Percentiles rank a stretch among this genome's conserved stretches.
Conservation (phyloP, 2,888 invertebrate species). For the Philhelius pedissequus region DNA sequence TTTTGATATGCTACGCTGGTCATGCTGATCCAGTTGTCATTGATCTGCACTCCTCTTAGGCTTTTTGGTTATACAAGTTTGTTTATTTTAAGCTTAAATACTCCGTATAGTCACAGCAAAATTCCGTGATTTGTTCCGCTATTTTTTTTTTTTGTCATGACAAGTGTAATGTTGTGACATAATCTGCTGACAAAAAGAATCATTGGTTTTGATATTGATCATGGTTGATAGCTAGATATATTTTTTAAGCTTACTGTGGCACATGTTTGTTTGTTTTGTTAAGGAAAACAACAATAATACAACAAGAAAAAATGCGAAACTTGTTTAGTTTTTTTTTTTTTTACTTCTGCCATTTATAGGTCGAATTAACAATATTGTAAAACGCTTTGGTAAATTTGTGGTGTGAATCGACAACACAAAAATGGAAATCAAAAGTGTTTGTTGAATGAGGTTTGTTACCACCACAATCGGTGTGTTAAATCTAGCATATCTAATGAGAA, state of each 20-base stretch:
- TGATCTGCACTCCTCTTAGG: slow-evolving; percentile 25
- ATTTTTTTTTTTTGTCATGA: slow-evolving; percentile 30
- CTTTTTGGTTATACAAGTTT: slow-evolving; percentile 28
- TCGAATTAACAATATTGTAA: slow-evolving; percentile 9
- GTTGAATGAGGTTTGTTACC: background rate
- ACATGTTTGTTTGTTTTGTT: slow-evolving; percentile 48
- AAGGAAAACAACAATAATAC: slow-evolving; percentile 27
- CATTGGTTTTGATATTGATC: slow-evolving; percentile 34
- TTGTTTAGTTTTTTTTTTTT: slow-evolving; percentile 20
- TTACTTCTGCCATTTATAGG: background rate
- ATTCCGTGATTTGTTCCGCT: slow-evolving; percentile 50
- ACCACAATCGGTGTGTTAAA: slow-evolving; percentile 18
- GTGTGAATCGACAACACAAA: slow-evolving; percentile 3
- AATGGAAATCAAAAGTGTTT: slow-evolving; percentile 20
- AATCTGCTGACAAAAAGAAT: slow-evolving; percentile 30
- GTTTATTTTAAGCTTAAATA: background rate
- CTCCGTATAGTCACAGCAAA: background rate
- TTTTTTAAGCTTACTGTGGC: background rate
- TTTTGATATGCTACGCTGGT: slow-evolving; percentile 55
- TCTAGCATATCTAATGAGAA: slow-evolving; percentile 27
- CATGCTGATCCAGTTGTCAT: slow-evolving; percentile 56
- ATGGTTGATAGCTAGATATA: too few species aligned
- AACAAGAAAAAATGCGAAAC: slow-evolving; percentile 19
- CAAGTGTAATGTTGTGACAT: slow-evolving; percentile 51
- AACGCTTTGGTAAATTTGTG: slow-evolving; percentile 20